Base-by-base conservation (phyloP, 2,888 invertebrate species). In the Sepiola atlantica region DNA sequence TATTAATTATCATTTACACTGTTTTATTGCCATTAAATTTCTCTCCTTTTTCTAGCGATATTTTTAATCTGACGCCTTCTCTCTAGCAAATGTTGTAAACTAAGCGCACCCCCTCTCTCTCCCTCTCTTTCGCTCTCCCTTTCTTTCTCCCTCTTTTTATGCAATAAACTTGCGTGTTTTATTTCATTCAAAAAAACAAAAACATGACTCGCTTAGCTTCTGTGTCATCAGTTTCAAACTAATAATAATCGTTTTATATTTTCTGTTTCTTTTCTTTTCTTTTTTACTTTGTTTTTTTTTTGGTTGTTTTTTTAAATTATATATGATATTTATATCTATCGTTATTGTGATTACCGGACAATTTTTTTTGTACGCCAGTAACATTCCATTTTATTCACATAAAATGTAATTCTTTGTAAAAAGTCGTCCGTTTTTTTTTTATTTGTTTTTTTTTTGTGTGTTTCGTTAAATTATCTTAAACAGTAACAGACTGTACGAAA, bases 151-250 rank as follows among this genome's bases (percentile, higher is more conserved):
- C 16, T 77, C n/a, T 77, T 77, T 77, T 77, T 77, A 77, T 77
- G 77, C n/a, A 77, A 77, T 77, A 77, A 77, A n/a, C 77, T n/a
- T 77, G 77, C 32, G 77, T 77, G 77, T 77, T n/a, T 77, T 32
- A 4, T 77, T 77, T 77, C 77, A 77, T 77, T 77, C n/a, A 77
- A 77, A 77, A 77, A 77, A 32, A 77, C 2, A 45, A 45, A 45
- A 45, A 45, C n/a, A n/a, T 77, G n/a, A 77, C 20, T 24, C 21
- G 6, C 57, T 10, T 16, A 4, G 10, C 3, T 20, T 16, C n/a
- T 32, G 77, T 77, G 28, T 28, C 28, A 28, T 8, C 24, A 45
- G 45, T 45, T 45, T 45, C 8, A 8, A 2, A 45, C 8, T 45
- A 45, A 45, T 45, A 45, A 45, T 45, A 45, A 45, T 45, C 45